Evolutionary conservation across 2,888 invertebrate genomes (phyloP).

Genomic region (Drosophila paramelanica): DNA sequence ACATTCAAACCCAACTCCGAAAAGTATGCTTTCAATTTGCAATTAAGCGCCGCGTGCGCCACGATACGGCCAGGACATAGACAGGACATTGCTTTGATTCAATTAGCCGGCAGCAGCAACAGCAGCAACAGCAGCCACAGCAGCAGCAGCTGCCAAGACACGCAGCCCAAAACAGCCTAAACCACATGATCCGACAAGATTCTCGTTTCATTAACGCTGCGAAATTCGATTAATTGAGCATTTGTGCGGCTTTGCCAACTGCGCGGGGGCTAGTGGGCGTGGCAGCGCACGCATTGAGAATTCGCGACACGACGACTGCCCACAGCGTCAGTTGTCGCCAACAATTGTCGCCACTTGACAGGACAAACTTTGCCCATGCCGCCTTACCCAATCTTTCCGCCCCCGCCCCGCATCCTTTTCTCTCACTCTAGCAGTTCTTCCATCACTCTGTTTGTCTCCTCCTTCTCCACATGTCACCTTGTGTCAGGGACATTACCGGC

Average conservation of each 20-base stretch:
- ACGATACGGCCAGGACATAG: conserved; percentile 41
- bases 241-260: conserved; percentile 62
- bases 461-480: conserved; percentile 65
- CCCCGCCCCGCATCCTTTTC: background rate
- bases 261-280: background rate
- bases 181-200: conserved; percentile 70
- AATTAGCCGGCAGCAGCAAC: conserved; percentile 62
- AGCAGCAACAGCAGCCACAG: conserved; percentile 19
- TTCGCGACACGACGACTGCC: conserved; percentile 41
- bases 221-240: conserved; percentile 79
- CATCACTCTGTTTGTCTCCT: background rate
- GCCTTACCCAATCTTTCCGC: background rate
- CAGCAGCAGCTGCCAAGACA: conserved; percentile 38
- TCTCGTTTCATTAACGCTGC: conserved; percentile 70
- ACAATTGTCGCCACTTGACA: conserved; percentile 68
- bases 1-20: background rate
- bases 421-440: background rate
- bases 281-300: conserved; percentile 17
- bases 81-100: conserved; percentile 71
- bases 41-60: conserved; percentile 63
- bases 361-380: conserved; percentile 50
- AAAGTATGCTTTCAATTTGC: conserved; percentile 76
- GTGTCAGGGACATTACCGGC: conserved; percentile 69
- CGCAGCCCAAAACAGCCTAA: conserved; percentile 30
- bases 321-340: conserved; percentile 64